phyloP scores from a whole-genome alignment of 2,113 vertebrate species.

The Trochalopteron elliotii region DNA sequence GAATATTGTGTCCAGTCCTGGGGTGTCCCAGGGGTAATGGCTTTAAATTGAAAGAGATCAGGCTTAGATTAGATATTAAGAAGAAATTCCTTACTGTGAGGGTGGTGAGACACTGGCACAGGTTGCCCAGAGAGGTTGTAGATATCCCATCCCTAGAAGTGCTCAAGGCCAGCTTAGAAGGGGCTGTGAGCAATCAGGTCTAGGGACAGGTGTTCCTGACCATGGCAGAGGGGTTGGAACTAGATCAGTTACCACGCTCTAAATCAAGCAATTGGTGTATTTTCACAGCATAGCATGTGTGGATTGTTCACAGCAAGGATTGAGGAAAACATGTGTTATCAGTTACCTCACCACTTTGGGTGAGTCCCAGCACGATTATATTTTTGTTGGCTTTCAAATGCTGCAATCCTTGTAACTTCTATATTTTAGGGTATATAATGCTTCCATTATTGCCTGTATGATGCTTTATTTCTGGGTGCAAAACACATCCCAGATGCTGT shows the following conservation, averaged over 20 bases:
- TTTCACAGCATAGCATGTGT: neutral
- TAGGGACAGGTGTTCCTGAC: neutral
- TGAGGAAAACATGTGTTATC: neutral
- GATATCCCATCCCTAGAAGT: neutral
- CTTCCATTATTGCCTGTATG: neutral
- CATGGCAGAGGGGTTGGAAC: neutral
- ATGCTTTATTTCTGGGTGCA: neutral
- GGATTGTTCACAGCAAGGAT: neutral
- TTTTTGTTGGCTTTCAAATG: neutral
- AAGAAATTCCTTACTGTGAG: neutral
- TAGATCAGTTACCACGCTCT: neutral
- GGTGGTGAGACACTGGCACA: neutral
- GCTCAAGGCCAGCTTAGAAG: neutral
- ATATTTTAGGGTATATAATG: neutral
- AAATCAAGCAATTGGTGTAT: neutral
- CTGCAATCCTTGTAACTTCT: rapidly evolving
- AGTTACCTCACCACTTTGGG: neutral
- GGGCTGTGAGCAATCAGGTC: neutral
- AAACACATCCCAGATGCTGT: neutral
- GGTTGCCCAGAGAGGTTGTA: neutral
- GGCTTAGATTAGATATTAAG: no score
- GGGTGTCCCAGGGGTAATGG: neutral
- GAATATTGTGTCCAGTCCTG: neutral
- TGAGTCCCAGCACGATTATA: rapidly evolving
- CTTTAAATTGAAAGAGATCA: neutral